A percentile compares a stretch with the other conserved stretches of the same genome.
Conservation (phyloP, 2,113 vertebrate species). For the Chionis minor region DNA sequence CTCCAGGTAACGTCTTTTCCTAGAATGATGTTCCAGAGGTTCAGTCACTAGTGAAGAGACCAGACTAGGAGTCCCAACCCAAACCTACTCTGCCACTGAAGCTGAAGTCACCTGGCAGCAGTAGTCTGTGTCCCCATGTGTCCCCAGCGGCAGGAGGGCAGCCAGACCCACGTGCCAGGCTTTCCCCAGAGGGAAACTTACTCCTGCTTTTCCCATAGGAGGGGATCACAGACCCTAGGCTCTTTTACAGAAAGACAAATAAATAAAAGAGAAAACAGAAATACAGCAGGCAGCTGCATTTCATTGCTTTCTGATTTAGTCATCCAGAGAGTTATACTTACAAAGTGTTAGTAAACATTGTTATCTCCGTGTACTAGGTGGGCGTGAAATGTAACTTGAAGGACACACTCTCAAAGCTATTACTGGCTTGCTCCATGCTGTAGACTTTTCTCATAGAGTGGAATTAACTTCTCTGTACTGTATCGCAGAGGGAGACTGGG, state of each 20-base stretch:
- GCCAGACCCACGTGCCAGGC: neutral
- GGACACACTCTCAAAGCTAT: neutral
- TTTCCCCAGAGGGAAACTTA: neutral
- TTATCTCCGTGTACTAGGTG: constrained; percentile 42
- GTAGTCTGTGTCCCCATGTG: neutral
- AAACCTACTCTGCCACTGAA: neutral
- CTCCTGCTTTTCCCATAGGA: neutral
- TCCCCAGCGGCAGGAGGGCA: neutral
- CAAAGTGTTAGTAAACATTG: constrained; percentile 40
- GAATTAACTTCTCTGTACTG: neutral
- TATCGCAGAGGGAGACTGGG: neutral
- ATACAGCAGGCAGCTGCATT: neutral
- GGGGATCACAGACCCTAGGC: neutral
- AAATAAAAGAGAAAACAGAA: neutral
- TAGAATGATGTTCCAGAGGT: neutral
- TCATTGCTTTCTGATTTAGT: constrained; percentile 29
- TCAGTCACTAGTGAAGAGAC: neutral
- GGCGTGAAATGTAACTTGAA: constrained; percentile 17
- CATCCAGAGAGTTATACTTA: neutral
- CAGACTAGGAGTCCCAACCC: neutral
- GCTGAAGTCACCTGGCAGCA: neutral
- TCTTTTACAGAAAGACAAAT: neutral
- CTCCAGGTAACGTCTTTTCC: neutral
- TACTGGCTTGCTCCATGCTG: neutral
- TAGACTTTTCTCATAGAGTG: neutral